Conservation (phyloP, 2,113 vertebrate genomes). For the Psammodynastes pulverulentus region DNA sequence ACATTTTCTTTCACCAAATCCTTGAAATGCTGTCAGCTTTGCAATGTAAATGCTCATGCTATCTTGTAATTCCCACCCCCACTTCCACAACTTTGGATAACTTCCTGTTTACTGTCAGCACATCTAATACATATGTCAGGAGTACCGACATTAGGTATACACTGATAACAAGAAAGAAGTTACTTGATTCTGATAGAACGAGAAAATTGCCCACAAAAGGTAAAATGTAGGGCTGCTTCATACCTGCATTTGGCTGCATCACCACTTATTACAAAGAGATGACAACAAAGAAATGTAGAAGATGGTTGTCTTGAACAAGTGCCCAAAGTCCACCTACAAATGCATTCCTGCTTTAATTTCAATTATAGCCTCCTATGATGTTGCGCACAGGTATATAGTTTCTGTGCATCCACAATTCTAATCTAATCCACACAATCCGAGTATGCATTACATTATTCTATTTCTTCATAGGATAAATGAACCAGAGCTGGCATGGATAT, state of each 20-base stretch:
- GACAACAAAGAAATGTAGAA: slow-evolving; percentile 22
- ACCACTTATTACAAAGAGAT: slow-evolving; percentile 6
- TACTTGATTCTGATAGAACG: slow-evolving; percentile 49
- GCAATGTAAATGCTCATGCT: slow-evolving; percentile 4
- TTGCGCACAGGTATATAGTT: not conserved
- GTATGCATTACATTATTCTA: not conserved
- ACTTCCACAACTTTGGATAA: slow-evolving; percentile 39
- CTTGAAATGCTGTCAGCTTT: slow-evolving; percentile 39
- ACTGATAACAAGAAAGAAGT: slow-evolving; percentile 51
- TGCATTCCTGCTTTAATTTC: slow-evolving; percentile 10
- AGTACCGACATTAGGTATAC: slow-evolving; percentile 53
- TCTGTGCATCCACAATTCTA: not conserved
- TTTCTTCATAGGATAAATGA: slow-evolving; percentile 15
- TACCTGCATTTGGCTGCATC: slow-evolving; percentile 33
- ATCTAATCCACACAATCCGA: not conserved
- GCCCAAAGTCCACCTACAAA: not conserved
- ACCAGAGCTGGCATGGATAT: not conserved
- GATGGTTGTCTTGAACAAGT: slow-evolving; percentile 13
- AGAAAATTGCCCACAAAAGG: slow-evolving; percentile 52
- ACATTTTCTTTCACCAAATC: slow-evolving; percentile 6
- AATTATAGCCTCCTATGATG: not conserved
- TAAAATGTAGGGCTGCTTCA: slow-evolving; percentile 45
- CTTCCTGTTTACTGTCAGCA: slow-evolving; percentile 54
- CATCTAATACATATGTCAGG: slow-evolving; percentile 46
- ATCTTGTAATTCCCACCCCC: slow-evolving; percentile 16